A percentile compares a stretch with the other conserved stretches of the same genome.
phyloP scores from a whole-genome alignment of 1,140 invertebrate species.

The Nebria ingens region DNA sequence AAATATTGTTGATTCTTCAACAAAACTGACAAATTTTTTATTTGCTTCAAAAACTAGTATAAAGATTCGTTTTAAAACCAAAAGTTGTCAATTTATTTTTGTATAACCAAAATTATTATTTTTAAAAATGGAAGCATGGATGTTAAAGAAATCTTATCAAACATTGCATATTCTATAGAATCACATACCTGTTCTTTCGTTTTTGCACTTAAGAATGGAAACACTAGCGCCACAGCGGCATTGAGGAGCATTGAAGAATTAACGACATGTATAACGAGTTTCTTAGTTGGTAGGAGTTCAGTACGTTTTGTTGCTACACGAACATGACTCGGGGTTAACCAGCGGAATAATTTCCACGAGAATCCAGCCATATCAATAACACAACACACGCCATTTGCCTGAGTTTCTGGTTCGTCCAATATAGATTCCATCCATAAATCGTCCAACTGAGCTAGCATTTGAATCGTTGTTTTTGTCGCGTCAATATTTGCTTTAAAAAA shows the following conservation, averaged over 20 bases:
- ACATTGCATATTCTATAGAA: too few relatives aligned
- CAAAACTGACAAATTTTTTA: background rate
- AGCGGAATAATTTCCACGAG: conserved; percentile 28
- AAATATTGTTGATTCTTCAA: too few relatives aligned
- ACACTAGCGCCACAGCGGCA: conserved; percentile 21
- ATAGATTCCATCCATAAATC: conserved; percentile 28
- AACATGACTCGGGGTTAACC: conserved; percentile 30
- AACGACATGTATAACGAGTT: conserved; percentile 26
- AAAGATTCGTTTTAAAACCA: background rate
- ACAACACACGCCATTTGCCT: conserved; percentile 29
- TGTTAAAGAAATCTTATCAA: too few relatives aligned
- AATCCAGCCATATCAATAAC: conserved; percentile 31
- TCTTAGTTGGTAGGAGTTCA: conserved; percentile 24
- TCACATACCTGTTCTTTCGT: conserved; percentile 26
- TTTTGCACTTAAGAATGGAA: conserved; percentile 26
- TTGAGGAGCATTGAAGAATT: conserved; percentile 22
- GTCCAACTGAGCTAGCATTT: conserved; percentile 22
- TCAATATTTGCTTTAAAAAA: conserved; percentile 19
- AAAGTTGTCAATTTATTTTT: too few relatives aligned
- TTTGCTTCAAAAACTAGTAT: background rate
- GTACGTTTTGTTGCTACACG: conserved; percentile 25
- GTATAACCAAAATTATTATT: too few relatives aligned
- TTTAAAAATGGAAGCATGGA: too few relatives aligned
- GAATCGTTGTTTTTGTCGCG: conserved; percentile 11
- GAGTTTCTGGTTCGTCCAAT: conserved; percentile 27